These are phyloP conservation scores for Enteromius fasciolatus DNA, from an alignment of 2,797 vertebrate species.

Conservation along the genomic window DNA sequence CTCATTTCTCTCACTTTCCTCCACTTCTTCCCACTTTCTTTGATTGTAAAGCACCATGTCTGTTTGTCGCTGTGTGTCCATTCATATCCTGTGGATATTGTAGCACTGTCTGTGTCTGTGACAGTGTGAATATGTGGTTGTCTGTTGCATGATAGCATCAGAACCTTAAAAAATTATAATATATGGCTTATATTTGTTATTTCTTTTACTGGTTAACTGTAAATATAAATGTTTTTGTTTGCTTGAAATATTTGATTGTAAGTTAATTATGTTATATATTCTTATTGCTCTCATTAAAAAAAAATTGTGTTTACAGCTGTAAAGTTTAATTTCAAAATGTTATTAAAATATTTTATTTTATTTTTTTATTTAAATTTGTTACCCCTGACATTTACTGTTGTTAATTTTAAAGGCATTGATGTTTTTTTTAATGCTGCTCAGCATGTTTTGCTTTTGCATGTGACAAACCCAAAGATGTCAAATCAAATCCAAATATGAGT, in stretches of 20 bases:
- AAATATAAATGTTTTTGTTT: background rate
- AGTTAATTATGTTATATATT: background rate
- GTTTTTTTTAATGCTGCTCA: background rate
- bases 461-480: background rate
- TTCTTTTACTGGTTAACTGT: conserved; percentile 13
- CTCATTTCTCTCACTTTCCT: conserved; percentile 48
- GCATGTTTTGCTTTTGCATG: conserved; percentile 40
- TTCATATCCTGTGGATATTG: conserved; percentile 37
- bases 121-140: conserved; percentile 24
- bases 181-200: background rate
- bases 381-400: background rate
- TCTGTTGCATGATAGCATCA: conserved; percentile 26
- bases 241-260: conserved; percentile 25
- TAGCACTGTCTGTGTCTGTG: conserved; percentile 50
- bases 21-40: conserved; percentile 39
- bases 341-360: background rate
- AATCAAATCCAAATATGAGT: conserved; percentile 7
- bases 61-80: conserved; percentile 45
- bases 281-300: background rate
- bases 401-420: conserved; percentile 5
- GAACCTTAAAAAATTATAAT: background rate
- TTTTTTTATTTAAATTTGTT: background rate
- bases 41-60: conserved; percentile 59
- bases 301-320: background rate
- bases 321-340: background rate